These are phyloP conservation scores for Sinelater perroti DNA, from an alignment of 2,888 invertebrate species.

Conservation along the genomic window DNA sequence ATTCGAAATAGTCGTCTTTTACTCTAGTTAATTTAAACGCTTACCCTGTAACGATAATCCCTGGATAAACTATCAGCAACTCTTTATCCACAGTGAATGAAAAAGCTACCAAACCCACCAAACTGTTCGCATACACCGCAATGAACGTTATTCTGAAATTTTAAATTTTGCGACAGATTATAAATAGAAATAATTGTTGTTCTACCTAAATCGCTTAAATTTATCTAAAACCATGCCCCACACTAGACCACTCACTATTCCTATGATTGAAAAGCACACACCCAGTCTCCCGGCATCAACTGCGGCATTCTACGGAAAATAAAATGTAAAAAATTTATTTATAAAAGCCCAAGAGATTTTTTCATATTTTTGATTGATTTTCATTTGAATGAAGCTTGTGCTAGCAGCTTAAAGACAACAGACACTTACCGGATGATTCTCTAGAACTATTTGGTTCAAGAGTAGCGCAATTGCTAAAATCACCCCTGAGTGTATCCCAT, in stretches of 20 bases:
- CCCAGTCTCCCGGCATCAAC: slow-evolving; percentile 90
- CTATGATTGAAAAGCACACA: slow-evolving; percentile 87
- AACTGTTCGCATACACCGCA: slow-evolving; percentile 86
- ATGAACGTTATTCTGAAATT: slow-evolving; percentile 85
- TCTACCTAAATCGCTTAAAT: slow-evolving; percentile 92
- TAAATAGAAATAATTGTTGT: too few relatives aligned
- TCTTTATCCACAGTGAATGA: slow-evolving; percentile 85
- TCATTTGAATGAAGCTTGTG: too few relatives aligned
- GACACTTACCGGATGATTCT: slow-evolving; percentile 82
- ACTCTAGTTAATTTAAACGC: too few relatives aligned
- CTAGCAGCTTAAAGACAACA: too few relatives aligned
- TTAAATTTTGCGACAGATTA: too few relatives aligned
- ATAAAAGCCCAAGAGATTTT: too few relatives aligned
- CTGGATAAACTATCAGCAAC: slow-evolving; percentile 85
- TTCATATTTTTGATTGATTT: too few relatives aligned
- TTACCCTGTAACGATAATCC: slow-evolving; percentile 88
- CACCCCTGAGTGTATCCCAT: slow-evolving; percentile 94
- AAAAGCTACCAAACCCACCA: slow-evolving; percentile 91
- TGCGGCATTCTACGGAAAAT: slow-evolving; percentile 65
- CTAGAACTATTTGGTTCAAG: slow-evolving; percentile 86
- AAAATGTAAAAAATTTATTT: too few relatives aligned
- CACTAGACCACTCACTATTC: slow-evolving; percentile 91
- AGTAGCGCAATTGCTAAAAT: slow-evolving; percentile 97
- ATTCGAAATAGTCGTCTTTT: too few relatives aligned
- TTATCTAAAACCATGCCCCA: slow-evolving; percentile 91